These are phyloP conservation scores for Diorhabda elongata DNA, from an alignment of 1,140 invertebrate species.

Conservation along the genomic window DNA sequence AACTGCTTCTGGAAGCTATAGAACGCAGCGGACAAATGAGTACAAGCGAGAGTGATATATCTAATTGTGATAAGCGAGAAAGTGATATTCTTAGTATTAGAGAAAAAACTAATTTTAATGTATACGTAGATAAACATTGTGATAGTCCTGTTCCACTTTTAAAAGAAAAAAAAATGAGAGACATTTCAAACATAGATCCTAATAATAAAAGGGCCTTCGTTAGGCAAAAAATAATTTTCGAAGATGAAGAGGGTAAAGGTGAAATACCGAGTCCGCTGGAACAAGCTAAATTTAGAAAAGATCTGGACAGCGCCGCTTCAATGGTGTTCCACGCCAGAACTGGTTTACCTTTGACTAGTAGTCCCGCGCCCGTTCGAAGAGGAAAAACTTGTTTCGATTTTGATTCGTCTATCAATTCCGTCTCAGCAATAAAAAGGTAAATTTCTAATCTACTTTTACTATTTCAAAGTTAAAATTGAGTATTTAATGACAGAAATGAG, in stretches of 20 bases:
- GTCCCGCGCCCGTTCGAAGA: conserved; percentile 75
- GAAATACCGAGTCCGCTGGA: conserved; percentile 64
- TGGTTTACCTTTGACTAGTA: conserved; percentile 80
- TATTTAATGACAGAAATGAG: no score
- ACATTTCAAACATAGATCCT: conserved; percentile 32
- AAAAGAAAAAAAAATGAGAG: conserved; percentile 26
- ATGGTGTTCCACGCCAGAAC: conserved; percentile 83
- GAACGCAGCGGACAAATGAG: conserved; percentile 43
- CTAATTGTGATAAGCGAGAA: conserved; percentile 43
- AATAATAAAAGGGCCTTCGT: conserved; percentile 21
- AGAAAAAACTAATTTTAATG: conserved; percentile 38
- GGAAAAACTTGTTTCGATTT: conserved; percentile 79
- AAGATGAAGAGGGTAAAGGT: conserved; percentile 24
- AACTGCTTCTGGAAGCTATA: conserved; percentile 53
- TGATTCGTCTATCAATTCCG: conserved; percentile 75
- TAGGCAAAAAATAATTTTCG: conserved; percentile 35
- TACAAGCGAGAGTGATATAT: conserved; percentile 38
- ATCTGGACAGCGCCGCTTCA: conserved; percentile 72
- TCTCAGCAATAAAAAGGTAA: conserved; percentile 79
- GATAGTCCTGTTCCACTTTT: conserved; percentile 36
- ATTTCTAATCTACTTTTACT: conserved; percentile 6
- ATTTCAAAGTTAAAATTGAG: no score
- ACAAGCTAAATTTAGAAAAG: conserved; percentile 69
- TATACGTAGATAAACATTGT: conserved; percentile 41
- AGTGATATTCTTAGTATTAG: conserved; percentile 44